Conservation (phyloP, 2,113 vertebrate genomes). For the Rhinoptilus africanus region DNA sequence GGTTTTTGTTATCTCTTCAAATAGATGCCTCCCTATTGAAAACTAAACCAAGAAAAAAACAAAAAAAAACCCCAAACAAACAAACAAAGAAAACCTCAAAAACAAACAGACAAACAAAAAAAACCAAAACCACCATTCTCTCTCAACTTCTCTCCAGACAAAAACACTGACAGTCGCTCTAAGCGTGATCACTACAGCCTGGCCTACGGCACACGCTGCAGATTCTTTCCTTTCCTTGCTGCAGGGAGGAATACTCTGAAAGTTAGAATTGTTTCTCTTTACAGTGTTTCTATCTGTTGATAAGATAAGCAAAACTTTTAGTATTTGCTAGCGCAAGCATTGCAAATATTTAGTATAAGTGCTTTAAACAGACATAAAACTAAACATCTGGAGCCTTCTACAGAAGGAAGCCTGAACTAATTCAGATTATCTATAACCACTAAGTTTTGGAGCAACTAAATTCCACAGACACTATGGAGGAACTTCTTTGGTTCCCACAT, state of each 20-base stretch:
- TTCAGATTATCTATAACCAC: not conserved
- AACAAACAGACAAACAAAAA: not conserved
- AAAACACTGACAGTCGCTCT: not conserved
- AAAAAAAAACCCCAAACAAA: not conserved
- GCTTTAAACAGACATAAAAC: not conserved
- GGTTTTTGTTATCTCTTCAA: not conserved
- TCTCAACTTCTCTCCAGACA: not conserved
- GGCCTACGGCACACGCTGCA: accelerated
- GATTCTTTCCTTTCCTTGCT: not conserved
- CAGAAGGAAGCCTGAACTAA: not conserved
- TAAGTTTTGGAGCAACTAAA: not conserved
- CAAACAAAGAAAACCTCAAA: not conserved
- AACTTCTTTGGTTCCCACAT: not conserved
- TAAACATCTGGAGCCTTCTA: not conserved
- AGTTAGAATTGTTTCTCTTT: not conserved
- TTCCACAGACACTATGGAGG: not conserved
- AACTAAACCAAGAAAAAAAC: not conserved
- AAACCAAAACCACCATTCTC: not conserved
- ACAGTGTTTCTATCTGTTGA: not conserved
- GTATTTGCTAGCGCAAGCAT: not conserved
- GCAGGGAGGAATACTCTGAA: not conserved
- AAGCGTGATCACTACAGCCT: not conserved
- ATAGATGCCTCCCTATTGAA: not conserved
- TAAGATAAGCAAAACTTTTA: not conserved
- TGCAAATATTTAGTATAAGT: not conserved